phyloP scores from a whole-genome alignment of 2,113 vertebrate genomes.

The Sakesphorus luctuosus region DNA sequence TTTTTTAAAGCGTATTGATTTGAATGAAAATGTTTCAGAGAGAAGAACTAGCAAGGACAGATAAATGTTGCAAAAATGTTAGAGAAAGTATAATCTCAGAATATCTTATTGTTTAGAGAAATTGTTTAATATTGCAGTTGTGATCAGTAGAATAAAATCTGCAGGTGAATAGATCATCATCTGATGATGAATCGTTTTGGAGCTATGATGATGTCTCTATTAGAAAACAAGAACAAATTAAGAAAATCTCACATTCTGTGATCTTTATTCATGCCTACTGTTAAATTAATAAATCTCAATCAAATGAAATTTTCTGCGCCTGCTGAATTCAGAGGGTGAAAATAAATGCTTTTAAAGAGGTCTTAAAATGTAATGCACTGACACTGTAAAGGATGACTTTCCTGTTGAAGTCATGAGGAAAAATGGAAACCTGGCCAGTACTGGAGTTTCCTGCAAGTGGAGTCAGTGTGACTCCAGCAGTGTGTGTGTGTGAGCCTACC shows the following conservation, averaged over 20 bases:
- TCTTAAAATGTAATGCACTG: background rate
- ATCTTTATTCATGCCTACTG: background rate
- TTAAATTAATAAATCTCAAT: constrained; percentile 7
- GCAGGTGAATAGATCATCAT: background rate
- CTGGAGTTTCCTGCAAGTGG: background rate
- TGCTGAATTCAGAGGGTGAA: background rate
- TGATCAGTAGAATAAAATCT: background rate
- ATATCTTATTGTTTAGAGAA: background rate
- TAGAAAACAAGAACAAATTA: background rate
- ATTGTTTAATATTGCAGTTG: background rate
- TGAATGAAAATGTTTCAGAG: background rate
- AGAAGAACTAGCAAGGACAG: background rate
- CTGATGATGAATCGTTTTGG: background rate
- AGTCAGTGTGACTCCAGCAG: background rate
- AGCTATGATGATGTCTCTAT: background rate
- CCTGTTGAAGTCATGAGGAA: background rate
- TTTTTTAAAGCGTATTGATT: background rate
- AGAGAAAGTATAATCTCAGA: background rate
- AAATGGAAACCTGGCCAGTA: background rate
- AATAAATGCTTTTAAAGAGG: background rate
- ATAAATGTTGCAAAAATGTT: background rate
- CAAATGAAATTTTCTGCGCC: background rate
- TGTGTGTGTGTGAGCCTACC: background rate
- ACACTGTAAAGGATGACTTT: background rate
- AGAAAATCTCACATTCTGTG: background rate